Conservation (phyloP, 2,888 invertebrate species). For the Aleiodes leptofemur region DNA sequence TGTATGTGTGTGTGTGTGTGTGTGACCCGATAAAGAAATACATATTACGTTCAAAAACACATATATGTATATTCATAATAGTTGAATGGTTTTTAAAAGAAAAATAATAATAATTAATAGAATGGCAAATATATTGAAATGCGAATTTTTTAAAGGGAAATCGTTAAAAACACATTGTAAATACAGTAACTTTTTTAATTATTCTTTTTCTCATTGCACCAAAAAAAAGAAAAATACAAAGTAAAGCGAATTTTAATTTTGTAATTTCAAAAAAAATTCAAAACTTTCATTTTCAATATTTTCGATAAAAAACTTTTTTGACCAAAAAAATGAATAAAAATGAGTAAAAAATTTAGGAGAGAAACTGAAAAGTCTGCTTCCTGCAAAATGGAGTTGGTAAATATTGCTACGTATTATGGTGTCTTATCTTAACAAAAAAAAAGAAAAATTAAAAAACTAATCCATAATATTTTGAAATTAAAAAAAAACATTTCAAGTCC, state of each 20-base stretch:
- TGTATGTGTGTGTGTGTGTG: conserved; percentile 42
- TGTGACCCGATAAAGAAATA: conserved; percentile 16
- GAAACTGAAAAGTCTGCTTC: conserved; percentile 51
- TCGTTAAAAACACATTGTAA: too few relatives aligned
- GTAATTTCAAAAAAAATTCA: too few relatives aligned
- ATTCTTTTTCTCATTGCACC: too few relatives aligned
- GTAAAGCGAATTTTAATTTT: too few relatives aligned
- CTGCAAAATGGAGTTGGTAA: conserved; percentile 55
- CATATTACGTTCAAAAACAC: conserved; percentile 5
- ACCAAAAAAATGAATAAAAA: background rate
- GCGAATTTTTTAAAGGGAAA: too few relatives aligned
- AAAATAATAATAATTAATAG: background rate
- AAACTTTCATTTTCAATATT: too few relatives aligned
- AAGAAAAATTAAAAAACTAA: conserved; percentile 41
- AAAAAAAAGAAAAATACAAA: too few relatives aligned
- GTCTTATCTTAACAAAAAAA: conserved; percentile 65
- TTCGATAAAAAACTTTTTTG: background rate
- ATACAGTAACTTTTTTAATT: too few relatives aligned
- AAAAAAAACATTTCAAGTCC: conserved; percentile 11
- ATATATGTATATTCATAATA: conserved; percentile 34
- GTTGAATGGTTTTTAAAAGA: conserved; percentile 10
- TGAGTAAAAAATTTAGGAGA: conserved; percentile 28
- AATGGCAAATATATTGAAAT: too few relatives aligned
- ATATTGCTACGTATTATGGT: conserved; percentile 72
- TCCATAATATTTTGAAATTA: conserved; percentile 48